A percentile compares a stretch with the other conserved stretches of the same genome.
Evolutionary conservation across 2,797 vertebrate species (phyloP).

Genomic region (Rhinichthys osculus): DNA sequence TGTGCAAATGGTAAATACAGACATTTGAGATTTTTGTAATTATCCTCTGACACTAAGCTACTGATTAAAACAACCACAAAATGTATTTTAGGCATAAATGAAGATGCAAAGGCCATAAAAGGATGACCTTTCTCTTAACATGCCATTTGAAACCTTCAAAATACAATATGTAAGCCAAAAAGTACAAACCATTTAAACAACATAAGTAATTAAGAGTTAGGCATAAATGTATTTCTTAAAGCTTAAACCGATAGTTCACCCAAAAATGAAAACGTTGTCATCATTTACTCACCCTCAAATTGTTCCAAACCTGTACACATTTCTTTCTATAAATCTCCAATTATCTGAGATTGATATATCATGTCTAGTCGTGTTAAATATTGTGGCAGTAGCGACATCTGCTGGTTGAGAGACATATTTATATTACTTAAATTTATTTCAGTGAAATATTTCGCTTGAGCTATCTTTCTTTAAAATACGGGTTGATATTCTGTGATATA

Average conservation of each 20-base stretch:
- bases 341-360: too few relatives aligned
- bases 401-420: conserved; percentile 30
- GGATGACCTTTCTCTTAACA: too few relatives aligned
- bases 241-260: too few relatives aligned
- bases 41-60: not conserved
- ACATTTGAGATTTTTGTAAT: not conserved
- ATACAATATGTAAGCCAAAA: too few relatives aligned
- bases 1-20: not conserved
- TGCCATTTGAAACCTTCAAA: too few relatives aligned
- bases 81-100: not conserved
- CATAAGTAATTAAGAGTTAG: too few relatives aligned
- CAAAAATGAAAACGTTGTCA: too few relatives aligned
- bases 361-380: not conserved
- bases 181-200: too few relatives aligned
- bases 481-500: not conserved
- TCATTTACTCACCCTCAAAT: too few relatives aligned
- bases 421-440: not conserved
- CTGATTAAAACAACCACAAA: not conserved
- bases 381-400: conserved; percentile 57
- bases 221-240: too few relatives aligned
- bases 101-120: not conserved
- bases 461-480: not conserved
- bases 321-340: too few relatives aligned
- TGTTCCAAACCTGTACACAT: too few relatives aligned
- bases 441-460: not conserved